Evolutionary conservation across 2,888 invertebrate genomes (phyloP).

Genomic region (Oligia fasciuncula): DNA sequence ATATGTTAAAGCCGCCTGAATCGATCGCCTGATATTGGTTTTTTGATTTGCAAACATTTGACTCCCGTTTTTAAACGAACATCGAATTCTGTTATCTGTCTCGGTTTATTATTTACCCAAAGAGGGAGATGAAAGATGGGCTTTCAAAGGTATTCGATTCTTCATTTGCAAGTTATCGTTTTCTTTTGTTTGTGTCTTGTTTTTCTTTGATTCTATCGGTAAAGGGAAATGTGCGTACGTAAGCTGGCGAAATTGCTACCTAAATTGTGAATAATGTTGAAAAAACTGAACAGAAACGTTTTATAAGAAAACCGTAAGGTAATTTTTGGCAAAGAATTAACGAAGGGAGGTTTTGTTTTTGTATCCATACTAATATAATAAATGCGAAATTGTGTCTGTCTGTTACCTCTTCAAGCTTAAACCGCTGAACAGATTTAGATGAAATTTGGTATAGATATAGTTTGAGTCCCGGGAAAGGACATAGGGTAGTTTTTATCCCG

Average conservation of each 20-base stretch:
- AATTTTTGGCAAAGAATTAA: neutral
- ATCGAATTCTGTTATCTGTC: conserved; percentile 55
- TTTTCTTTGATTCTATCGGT: conserved; percentile 28
- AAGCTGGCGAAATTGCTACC: conserved; percentile 16
- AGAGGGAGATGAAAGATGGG: conserved; percentile 20
- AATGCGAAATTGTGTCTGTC: too few species aligned
- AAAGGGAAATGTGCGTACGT: conserved; percentile 4
- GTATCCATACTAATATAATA: neutral
- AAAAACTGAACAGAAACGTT: conserved; percentile 7
- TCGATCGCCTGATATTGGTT: conserved; percentile 86
- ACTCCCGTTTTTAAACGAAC: conserved; percentile 82
- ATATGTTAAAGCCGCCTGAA: conserved; percentile 85
- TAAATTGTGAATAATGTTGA: conserved; percentile 14
- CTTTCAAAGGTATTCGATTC: conserved; percentile 38
- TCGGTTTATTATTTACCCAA: conserved; percentile 39
- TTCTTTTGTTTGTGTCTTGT: conserved; percentile 39
- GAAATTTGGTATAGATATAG: too few species aligned
- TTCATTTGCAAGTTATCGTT: conserved; percentile 49
- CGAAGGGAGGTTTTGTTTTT: neutral
- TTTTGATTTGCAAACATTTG: conserved; percentile 88
- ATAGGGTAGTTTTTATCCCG: too few species aligned
- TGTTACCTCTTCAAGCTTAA: too few species aligned
- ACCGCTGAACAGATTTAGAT: too few species aligned
- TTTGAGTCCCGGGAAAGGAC: too few species aligned
- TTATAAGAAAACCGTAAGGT: neutral